Evolutionary conservation across 2,797 vertebrate genomes (phyloP).

Genomic region (Hemibagrus guttatus): DNA sequence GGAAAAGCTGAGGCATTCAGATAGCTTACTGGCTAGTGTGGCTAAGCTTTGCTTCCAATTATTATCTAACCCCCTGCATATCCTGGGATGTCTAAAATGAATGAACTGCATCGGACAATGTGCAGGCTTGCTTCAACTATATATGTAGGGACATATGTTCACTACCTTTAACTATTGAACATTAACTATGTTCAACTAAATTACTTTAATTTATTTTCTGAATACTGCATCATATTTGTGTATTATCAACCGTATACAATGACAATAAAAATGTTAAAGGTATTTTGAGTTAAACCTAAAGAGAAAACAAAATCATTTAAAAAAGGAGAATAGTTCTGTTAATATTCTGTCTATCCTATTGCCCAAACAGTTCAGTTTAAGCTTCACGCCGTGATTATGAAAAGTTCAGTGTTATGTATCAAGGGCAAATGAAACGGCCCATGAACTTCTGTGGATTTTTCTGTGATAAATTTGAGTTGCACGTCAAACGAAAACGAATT

Average conservation of each 20-base stretch:
- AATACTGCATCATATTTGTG: neutral
- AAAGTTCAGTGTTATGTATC: slow-evolving; percentile 3
- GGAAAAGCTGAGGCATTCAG: slow-evolving; percentile 39
- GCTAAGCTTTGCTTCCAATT: slow-evolving; percentile 26
- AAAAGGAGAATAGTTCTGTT: neutral
- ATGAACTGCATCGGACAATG: neutral
- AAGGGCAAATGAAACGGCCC: slow-evolving; percentile 13
- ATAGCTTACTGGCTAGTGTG: slow-evolving; percentile 31
- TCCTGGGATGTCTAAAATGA: neutral
- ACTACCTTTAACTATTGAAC: too few relatives aligned
- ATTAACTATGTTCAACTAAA: neutral
- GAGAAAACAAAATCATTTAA: neutral
- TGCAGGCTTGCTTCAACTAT: too few relatives aligned
- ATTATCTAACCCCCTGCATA: neutral
- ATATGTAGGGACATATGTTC: too few relatives aligned
- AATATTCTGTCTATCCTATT: neutral
- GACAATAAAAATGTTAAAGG: too few relatives aligned
- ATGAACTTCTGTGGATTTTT: neutral
- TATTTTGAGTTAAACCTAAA: neutral
- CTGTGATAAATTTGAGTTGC: neutral
- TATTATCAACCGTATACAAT: too few relatives aligned
- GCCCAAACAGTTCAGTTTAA: neutral
- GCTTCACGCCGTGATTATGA: neutral
- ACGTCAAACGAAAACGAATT: slow-evolving; percentile 34
- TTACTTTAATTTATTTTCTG: neutral